phyloP scores from a whole-genome alignment of 1,140 invertebrate genomes.

The Zaprionus davidi region DNA sequence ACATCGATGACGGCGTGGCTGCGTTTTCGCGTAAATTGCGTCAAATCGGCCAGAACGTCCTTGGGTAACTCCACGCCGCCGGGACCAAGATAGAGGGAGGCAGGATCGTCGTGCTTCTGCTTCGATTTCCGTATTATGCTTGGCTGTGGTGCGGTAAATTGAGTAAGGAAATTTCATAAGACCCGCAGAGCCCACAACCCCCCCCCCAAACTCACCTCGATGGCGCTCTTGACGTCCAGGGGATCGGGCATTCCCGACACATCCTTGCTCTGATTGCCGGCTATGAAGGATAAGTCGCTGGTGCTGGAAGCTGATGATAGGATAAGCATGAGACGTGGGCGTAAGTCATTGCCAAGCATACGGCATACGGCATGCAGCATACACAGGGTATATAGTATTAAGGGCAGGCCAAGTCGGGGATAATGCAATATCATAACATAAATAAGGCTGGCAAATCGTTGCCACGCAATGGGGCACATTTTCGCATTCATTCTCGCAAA shows the following conservation, averaged over 20 bases:
- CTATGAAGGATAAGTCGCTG: conserved; percentile 80
- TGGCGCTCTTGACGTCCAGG: conserved; percentile 63
- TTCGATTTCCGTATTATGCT: conserved; percentile 83
- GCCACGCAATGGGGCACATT: conserved; percentile 17
- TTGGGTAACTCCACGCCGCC: conserved; percentile 86
- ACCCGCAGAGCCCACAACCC: background rate
- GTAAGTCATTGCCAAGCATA: background rate
- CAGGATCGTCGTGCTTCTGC: conserved; percentile 81
- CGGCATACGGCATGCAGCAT: background rate
- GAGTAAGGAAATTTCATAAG: background rate
- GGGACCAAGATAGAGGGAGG: conserved; percentile 83
- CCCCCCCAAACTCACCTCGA: conserved; percentile 31
- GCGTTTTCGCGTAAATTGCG: conserved; percentile 90
- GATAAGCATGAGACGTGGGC: background rate
- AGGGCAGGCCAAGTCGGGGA: conserved; percentile 1
- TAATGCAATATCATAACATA: conserved; percentile 25
- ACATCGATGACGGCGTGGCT: conserved; percentile 95
- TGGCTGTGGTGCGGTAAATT: conserved; percentile 35
- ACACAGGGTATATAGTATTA: background rate
- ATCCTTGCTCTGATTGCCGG: conserved; percentile 72
- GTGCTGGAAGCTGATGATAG: conserved; percentile 76
- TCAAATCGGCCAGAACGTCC: conserved; percentile 88
- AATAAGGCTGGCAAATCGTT: conserved; percentile 4
- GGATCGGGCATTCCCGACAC: conserved; percentile 80
- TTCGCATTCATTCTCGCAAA: conserved; percentile 26